A percentile compares a stretch with the other conserved stretches of the same genome.
phyloP scores from a whole-genome alignment of 2,797 vertebrate species.

The Tinamus major region DNA sequence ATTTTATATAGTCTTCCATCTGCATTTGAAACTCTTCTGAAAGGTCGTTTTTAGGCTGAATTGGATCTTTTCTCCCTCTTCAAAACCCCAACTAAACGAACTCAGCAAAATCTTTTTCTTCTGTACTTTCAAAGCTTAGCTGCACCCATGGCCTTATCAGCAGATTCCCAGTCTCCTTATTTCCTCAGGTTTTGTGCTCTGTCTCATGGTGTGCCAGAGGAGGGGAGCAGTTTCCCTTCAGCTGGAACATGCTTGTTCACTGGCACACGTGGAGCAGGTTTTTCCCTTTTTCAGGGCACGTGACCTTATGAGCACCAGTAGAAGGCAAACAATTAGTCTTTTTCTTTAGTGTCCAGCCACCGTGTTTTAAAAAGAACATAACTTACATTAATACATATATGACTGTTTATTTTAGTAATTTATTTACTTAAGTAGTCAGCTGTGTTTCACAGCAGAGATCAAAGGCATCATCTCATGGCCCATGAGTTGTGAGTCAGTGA shows the following conservation, averaged over 20 bases:
- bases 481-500: neutral
- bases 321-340: neutral
- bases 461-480: neutral
- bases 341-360: neutral
- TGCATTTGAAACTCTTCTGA: neutral
- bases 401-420: too few species aligned
- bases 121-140: neutral
- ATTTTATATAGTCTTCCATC: neutral
- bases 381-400: neutral
- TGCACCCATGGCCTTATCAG: neutral
- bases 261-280: neutral
- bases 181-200: neutral
- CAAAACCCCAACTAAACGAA: neutral
- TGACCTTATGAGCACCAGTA: fast-evolving
- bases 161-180: neutral
- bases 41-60: neutral
- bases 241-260: neutral
- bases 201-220: neutral
- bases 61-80: neutral
- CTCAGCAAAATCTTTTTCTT: neutral
- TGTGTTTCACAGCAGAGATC: neutral
- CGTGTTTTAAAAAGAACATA: neutral
- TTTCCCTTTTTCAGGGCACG: neutral
- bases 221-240: neutral
- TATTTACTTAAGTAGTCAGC: neutral